Base-by-base conservation (phyloP, 2,888 invertebrate species). In the Hoplodrina blanda region DNA sequence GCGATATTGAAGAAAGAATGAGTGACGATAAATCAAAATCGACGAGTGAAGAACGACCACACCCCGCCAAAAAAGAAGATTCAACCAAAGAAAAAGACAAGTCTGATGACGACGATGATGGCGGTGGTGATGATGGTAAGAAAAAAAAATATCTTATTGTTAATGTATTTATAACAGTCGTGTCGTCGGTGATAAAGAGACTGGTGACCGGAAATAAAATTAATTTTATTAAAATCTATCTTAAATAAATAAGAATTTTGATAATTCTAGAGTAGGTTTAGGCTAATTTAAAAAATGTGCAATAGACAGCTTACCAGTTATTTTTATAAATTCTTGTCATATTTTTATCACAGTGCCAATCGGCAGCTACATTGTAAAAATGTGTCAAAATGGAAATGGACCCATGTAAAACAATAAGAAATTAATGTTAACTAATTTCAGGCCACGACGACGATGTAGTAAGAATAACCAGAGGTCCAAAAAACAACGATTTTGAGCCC, bases 381-480 rank as follows among this genome's bases (percentile, higher is more conserved):
- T 30, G 0, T 25, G 4, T 19, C 17, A 25, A 37, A n/a, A 54
- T 54, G 13, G 37, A 37, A n/a, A 54, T 54, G 13, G 15, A 17
- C 11, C 8, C 33, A 25, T 25, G 11, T 25, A 25, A 17, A 54
- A 11, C 19, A 7, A 17, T 11, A n/a, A 10, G 46, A 50, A 20
- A 71, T 56, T 19, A 13, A n/a, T 19, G 0, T 50, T 2, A 25
- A 11, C 19, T n/a, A 10, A 46, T 62, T 85, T 81, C 78, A 90
- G 76, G 66, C 7, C 89, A 80, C 19, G 83, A 77, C n/a, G 73
- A 77, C 3, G 74, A 71, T 25, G 37, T 33, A 44, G 69, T 78
- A 54, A 71, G 85, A 65, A 88, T 90, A 69, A 93, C 93, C 13
- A 88, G 85, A 80, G 92, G 92, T 19, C 66, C 92, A 8, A 82